phyloP scores from a whole-genome alignment of 1,140 invertebrate species.

The Drosophila jambulina region DNA sequence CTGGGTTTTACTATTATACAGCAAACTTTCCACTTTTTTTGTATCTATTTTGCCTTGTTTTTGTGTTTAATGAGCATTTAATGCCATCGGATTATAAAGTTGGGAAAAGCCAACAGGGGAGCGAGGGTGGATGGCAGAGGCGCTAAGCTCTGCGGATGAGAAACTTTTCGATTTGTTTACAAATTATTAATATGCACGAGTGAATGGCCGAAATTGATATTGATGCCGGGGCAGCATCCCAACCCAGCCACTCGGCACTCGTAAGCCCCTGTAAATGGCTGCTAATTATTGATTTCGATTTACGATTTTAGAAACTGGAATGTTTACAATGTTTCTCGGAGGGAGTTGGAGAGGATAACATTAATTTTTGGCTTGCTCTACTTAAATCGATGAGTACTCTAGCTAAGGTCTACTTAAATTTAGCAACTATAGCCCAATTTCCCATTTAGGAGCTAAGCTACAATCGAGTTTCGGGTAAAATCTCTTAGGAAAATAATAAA shows the following conservation, averaged over 20 bases:
- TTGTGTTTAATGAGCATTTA: slow-evolving; percentile 53
- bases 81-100: slow-evolving; percentile 50
- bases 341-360: neutral
- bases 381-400: slow-evolving; percentile 22
- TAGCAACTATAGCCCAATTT: slow-evolving; percentile 24
- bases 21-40: slow-evolving; percentile 28
- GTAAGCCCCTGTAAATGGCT: slow-evolving; percentile 47
- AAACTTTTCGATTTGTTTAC: slow-evolving; percentile 53
- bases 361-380: slow-evolving; percentile 25
- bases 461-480: slow-evolving; percentile 14
- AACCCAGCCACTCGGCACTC: slow-evolving; percentile 4
- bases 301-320: slow-evolving; percentile 9
- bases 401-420: slow-evolving; percentile 34
- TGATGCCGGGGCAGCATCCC: slow-evolving; percentile 6
- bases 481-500: slow-evolving; percentile 5
- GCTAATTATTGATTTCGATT: slow-evolving; percentile 40
- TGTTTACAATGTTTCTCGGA: slow-evolving; percentile 6
- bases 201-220: slow-evolving; percentile 38
- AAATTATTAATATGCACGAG: slow-evolving; percentile 34
- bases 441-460: slow-evolving; percentile 45
- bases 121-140: slow-evolving; percentile 26
- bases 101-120: slow-evolving; percentile 16
- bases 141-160: slow-evolving; percentile 47
- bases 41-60: slow-evolving; percentile 7
- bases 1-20: slow-evolving; percentile 26